A percentile compares a stretch with the other conserved stretches of the same genome.
phyloP scores from a whole-genome alignment of 1,140 invertebrate species.

The Zaprionus davidi region DNA sequence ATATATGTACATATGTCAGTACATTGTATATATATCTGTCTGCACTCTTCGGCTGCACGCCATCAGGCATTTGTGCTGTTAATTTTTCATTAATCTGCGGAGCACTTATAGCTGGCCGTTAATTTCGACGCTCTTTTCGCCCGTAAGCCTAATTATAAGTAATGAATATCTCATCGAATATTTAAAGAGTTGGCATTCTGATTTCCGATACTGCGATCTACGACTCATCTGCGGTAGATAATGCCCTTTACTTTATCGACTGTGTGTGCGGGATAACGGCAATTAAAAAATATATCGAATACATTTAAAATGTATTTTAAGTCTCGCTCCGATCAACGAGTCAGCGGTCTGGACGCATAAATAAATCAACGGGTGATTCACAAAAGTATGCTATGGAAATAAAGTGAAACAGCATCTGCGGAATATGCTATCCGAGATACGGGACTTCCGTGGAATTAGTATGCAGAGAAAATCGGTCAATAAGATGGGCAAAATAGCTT shows the following conservation, averaged over 20 bases:
- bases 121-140: conserved; percentile 23
- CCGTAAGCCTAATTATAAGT: conserved; percentile 68
- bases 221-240: conserved; percentile 27
- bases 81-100: conserved; percentile 67
- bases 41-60: conserved; percentile 13
- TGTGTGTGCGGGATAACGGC: neutral
- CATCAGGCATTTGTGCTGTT: conserved; percentile 48
- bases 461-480: too few relatives aligned
- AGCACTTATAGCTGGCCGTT: conserved; percentile 35
- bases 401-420: neutral
- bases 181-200: conserved; percentile 53
- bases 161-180: conserved; percentile 74
- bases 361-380: conserved; percentile 7
- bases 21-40: conserved; percentile 6
- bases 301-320: conserved; percentile 1
- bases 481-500: too few relatives aligned
- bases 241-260: conserved; percentile 12
- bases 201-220: conserved; percentile 34
- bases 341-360: neutral
- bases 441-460: too few relatives aligned
- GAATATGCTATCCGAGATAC: neutral
- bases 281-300: conserved; percentile 8
- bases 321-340: neutral
- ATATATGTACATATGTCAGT: conserved; percentile 5
- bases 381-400: conserved; percentile 22